Evolutionary conservation across 1,140 invertebrate species (phyloP), one percentile per base, ranked within the genome.

Genomic region (Globodera ellingtonae): DNA sequence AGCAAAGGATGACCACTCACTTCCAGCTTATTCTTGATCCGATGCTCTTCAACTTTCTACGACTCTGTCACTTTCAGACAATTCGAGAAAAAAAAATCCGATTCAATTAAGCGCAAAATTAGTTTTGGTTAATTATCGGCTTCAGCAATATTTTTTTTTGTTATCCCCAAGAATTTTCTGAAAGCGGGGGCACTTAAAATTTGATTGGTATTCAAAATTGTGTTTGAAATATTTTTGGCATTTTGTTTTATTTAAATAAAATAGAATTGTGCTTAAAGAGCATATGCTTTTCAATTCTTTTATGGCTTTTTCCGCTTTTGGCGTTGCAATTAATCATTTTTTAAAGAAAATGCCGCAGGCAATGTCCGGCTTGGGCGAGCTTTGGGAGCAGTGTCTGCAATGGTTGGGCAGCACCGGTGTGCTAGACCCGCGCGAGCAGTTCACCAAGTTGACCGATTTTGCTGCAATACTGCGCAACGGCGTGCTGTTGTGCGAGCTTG

Each of bases 311-410:
- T 3, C 59, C 59, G 21, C n/a, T 65, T 21, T 21, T 15, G 21
- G 59, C 13, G 59, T 21, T 21, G 21, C 59, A 13, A 65, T 47
- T 5, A 67, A 77, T 48, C 21, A 3, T 46, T 47, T 56, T 10
- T 59, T 46, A 18, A 56, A 75, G 15, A 35, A 56, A 9, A 62
- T 75, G 13, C 56, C 56, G 46, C 7, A 6, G 46, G 48, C 52
- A n/a, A 13, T 9, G 48, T 24, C 24, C 18, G 65, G 10, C 6
- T 24, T 59, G 7, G 56, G 66, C 10, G 81, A 82, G 71, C 56
- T 82, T 24, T 82, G 81, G 81, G 48, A 83, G 59, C 72, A 82
- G 65, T 82, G 81, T 56, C 21, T 82, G 24, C 65, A 82, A 7
- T 82, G 81, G 81, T 66, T 82, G 21, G 46, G 52, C 52, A 82